Evolutionary conservation across 2,113 vertebrate species (phyloP).

Genomic region (Ptilonorhynchus violaceus): DNA sequence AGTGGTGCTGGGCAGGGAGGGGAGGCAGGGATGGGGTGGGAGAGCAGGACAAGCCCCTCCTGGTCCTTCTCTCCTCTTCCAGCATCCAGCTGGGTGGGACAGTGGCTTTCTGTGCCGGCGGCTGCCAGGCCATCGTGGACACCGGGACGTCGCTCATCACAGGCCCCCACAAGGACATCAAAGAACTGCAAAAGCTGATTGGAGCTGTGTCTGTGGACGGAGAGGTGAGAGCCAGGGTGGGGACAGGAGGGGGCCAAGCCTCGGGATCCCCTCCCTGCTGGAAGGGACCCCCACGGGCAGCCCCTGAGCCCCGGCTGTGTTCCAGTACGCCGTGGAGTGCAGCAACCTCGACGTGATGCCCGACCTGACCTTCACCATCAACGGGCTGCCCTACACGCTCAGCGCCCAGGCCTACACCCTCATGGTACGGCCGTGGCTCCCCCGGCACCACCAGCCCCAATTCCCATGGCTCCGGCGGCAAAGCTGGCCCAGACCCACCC

Average conservation of each 20-base stretch:
- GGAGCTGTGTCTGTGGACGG: conserved; percentile 58
- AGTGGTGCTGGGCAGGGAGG: neutral
- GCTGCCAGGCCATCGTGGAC: conserved; percentile 81
- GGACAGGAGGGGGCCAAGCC: neutral
- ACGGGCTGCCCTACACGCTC: conserved; percentile 63
- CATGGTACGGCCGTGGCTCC: conserved; percentile 16
- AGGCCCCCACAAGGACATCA: conserved; percentile 63
- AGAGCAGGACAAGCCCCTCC: neutral
- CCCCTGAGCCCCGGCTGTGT: neutral
- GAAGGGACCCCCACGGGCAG: neutral
- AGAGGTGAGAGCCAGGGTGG: conserved; percentile 4
- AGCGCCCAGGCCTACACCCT: conserved; percentile 65
- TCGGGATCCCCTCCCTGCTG: neutral
- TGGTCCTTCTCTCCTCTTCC: neutral
- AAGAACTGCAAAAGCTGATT: conserved; percentile 54
- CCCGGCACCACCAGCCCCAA: neutral
- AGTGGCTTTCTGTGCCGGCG: conserved; percentile 37
- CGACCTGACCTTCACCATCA: conserved; percentile 72
- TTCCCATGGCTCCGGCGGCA: neutral
- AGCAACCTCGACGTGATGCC: conserved; percentile 62
- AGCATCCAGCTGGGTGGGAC: conserved; percentile 68
- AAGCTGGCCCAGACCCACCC: neutral
- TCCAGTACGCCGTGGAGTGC: conserved; percentile 64
- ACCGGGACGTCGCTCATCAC: conserved; percentile 74
- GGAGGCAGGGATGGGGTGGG: neutral